Evolutionary conservation across 2,113 vertebrate species (phyloP).

Genomic region (Zootoca vivipara): DNA sequence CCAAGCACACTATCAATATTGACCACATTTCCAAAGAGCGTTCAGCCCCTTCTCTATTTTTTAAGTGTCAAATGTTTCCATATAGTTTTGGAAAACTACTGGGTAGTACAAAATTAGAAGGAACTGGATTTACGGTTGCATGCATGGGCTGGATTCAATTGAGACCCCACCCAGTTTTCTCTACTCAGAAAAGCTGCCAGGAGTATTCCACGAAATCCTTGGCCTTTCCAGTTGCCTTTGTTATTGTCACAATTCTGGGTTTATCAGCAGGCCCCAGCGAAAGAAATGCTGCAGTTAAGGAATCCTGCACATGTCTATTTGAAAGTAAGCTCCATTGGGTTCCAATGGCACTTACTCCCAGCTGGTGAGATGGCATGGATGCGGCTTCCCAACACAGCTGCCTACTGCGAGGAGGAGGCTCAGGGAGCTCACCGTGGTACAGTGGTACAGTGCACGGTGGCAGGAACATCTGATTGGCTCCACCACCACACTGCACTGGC

Average conservation of each 20-base stretch:
- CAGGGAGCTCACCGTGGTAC: no score
- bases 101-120: slow-evolving; percentile 21
- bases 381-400: no score
- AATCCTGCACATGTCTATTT: background rate
- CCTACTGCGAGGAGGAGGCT: no score
- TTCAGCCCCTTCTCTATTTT: slow-evolving; percentile 8
- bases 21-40: slow-evolving; percentile 30
- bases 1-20: slow-evolving; percentile 8
- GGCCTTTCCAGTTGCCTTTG: background rate
- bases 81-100: slow-evolving; percentile 21
- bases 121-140: slow-evolving; percentile 16
- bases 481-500: no score
- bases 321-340: background rate
- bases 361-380: background rate
- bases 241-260: background rate
- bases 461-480: no score
- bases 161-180: slow-evolving; percentile 19
- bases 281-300: background rate
- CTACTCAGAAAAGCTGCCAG: slow-evolving; percentile 6
- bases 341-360: background rate
- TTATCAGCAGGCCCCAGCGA: background rate
- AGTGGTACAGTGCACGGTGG: no score
- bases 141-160: slow-evolving; percentile 19
- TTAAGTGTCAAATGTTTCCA: slow-evolving; percentile 37
- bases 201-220: background rate